phyloP scores from a whole-genome alignment of 2,797 vertebrate genomes.

The Pipistrellus kuhlii region DNA sequence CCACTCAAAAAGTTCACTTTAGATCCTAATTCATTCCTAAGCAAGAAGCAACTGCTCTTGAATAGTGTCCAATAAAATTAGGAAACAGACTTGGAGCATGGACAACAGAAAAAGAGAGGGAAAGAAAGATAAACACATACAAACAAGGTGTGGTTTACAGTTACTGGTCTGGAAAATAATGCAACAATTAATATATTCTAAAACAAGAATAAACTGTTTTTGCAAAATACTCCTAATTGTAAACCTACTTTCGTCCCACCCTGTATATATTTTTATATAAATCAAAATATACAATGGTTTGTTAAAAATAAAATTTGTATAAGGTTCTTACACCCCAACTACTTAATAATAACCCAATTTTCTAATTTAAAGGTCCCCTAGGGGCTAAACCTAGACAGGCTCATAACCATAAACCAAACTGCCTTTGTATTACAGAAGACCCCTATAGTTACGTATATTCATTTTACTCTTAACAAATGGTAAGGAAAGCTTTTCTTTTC shows the following conservation, averaged over 20 bases:
- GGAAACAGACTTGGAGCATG: not conserved
- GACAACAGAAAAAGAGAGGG: not conserved
- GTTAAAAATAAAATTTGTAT: not conserved
- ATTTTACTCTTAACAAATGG: not conserved
- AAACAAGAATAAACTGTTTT: not conserved
- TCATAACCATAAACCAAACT: not conserved
- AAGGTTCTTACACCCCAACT: not conserved
- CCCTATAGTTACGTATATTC: not conserved
- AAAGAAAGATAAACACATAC: constrained; percentile 9
- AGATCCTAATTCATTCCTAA: constrained; percentile 51
- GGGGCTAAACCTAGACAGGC: not conserved
- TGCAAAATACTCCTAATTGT: not conserved
- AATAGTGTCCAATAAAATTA: constrained; percentile 15
- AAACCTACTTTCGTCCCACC: not conserved
- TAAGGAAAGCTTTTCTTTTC: not conserved
- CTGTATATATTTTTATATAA: not conserved
- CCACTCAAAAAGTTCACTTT: constrained; percentile 31
- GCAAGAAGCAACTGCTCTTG: not conserved
- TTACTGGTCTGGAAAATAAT: not conserved
- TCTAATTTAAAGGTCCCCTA: not conserved
- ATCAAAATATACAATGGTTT: not conserved
- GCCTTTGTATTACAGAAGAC: not conserved
- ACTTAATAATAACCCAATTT: not conserved
- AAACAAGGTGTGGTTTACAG: not conserved
- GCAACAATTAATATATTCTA: not conserved